Conservation (phyloP, 2,797 vertebrate genomes). For the Anomalospiza imberbis region DNA sequence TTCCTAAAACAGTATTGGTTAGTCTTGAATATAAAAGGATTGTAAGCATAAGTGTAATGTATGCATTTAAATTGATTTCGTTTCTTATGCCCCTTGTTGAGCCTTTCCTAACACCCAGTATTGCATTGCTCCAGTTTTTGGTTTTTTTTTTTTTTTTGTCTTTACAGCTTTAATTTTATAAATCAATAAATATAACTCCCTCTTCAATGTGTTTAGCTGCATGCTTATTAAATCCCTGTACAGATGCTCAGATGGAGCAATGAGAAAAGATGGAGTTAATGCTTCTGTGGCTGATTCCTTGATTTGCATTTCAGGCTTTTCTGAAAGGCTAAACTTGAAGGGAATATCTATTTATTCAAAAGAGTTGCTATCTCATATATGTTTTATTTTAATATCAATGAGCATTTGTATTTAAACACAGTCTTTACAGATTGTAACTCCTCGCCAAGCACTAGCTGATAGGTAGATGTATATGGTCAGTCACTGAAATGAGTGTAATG, state of each 20-base stretch:
- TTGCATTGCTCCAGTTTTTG: neutral
- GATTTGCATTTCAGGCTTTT: neutral
- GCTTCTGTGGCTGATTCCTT: neutral
- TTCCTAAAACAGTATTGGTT: neutral
- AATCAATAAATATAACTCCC: neutral
- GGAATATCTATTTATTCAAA: neutral
- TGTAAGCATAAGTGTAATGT: neutral
- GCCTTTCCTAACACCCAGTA: neutral
- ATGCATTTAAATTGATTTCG: neutral
- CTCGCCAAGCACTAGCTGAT: neutral
- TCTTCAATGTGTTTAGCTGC: neutral
- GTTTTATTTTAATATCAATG: neutral
- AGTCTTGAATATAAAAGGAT: neutral
- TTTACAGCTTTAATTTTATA: neutral
- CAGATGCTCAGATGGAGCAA: neutral
- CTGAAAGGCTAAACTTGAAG: neutral
- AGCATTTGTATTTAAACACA: neutral
- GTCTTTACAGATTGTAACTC: neutral
- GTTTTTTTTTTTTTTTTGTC: neutral
- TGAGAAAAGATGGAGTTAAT: neutral
- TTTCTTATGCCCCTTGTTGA: neutral
- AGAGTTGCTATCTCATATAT: neutral
- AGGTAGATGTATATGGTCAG: neutral
- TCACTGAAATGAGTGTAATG: neutral
- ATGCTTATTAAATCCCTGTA: neutral